Base-by-base conservation (phyloP, 2,888 invertebrate species). In the Torymus auratus region DNA sequence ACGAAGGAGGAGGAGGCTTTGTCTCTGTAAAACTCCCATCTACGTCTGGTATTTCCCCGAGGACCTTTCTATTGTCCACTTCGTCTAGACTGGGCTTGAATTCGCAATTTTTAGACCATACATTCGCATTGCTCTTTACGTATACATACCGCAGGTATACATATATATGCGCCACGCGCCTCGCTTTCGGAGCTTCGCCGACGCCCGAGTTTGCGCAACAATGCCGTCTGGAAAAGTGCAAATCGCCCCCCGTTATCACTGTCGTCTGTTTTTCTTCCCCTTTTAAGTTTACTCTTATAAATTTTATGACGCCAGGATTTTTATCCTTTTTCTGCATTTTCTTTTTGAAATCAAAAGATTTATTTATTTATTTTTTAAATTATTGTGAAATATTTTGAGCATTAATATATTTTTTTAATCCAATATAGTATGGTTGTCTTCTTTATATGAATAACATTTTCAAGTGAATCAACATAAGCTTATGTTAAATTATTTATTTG, bases 1-100 rank as follows among this genome's bases (percentile, higher is more conserved):
- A 20, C 4, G 62, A 71, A 69, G 72, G 2, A 41, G 28, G 68
- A 60, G 14, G 65, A 58, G 78, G 65, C 73, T 81, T 62, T 79
- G 80, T 83, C 78, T 83, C 81, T 81, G 79, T 60, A 77, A 83
- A 83, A 82, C 68, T 83, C 68, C 67, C 80, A 80, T 82, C 74
- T 64, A 77, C 64, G 76, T 72, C 72, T 73, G 79, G 61, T 81
- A 82, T 84, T 82, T 84, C 82, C 83, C 80, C 67, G 76, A 83
- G 83, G 81, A 78, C 78, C 77, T 80, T 75, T 69, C 80, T 80
- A 82, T 80, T 81, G 76, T 81, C 83, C 82, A 78, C 62, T 73
- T 74, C 68, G 80, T 83, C 83, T 83, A 80, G 83, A 81, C 81
- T 69, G 72, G 53, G 70, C 70, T 80, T 77, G 82, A 79, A 75